Evolutionary conservation across 92 coral and sea anemone species (phyloP), one percentile per base, ranked within the genome.

Genomic region (Zoanthus gigantus): DNA sequence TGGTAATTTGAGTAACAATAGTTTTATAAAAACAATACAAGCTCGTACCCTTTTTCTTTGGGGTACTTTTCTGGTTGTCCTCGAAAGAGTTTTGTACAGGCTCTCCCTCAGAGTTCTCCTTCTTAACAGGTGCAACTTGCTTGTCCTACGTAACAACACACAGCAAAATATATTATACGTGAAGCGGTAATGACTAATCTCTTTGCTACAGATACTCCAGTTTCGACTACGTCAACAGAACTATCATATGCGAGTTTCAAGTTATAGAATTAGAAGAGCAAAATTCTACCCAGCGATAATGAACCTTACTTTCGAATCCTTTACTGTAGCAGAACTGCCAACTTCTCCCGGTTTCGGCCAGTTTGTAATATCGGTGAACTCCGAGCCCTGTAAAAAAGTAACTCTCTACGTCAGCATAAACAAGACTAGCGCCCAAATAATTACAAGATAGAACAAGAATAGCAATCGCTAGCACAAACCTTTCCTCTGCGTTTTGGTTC

Each of bases 281-380:
- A 66, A 65, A 29, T 50, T 48, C 57, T 79, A 54, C 44, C 31
- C n/a, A 42, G 42, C 31, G 14, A 32, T 65, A 17, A 52, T 66
- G 9, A 17, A 71, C 28, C 90, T 78, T 66, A 91, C 94, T 74
- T 91, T 91, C 42, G 84, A 48, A 71, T 91, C 91, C 77, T 91
- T 91, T 28, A 90, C 83, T 6, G 92, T 81, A 14, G 94, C 82
- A 31, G 98, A 89, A 12, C 92, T 96, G 47, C 94, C 88, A 48
- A 93, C 90, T 90, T 97, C 99, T 16, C 99, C 98, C 13, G 96
- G 98, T 47, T 95, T 95, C 18, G 99, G 99, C 99, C 99, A 97
- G 94, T 96, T 97, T 47, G 98, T 94, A 6, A 95, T 90, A 71
- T 97, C 99, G 45, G 95, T 83, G 83, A 97, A 95, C 85, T 97